These are phyloP conservation scores for Scomber scombrus DNA, from an alignment of 2,113 vertebrate species.

Conservation along the genomic window DNA sequence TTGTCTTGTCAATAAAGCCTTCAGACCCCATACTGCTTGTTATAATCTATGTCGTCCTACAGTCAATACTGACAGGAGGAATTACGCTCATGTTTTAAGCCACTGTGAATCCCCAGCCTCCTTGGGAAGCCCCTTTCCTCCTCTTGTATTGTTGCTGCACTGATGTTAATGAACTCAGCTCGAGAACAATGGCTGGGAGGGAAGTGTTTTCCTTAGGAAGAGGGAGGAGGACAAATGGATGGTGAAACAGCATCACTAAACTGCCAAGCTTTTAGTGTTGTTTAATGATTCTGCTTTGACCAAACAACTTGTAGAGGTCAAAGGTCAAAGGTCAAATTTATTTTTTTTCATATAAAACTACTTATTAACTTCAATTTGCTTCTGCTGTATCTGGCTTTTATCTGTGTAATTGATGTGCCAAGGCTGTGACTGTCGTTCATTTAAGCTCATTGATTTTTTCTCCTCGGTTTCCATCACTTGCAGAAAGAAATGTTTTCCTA, in stretches of 20 bases:
- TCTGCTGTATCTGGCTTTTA: neutral
- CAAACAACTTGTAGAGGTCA: neutral
- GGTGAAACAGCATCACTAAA: neutral
- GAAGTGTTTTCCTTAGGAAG: slow-evolving; percentile 35
- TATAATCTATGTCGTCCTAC: neutral
- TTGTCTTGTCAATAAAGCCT: neutral
- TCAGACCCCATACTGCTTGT: neutral
- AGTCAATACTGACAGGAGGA: slow-evolving; percentile 5
- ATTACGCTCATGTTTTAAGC: slow-evolving; percentile 5
- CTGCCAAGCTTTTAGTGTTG: neutral
- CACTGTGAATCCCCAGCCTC: slow-evolving; percentile 24
- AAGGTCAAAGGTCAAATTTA: slow-evolving; percentile 2
- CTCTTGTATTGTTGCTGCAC: slow-evolving; percentile 6
- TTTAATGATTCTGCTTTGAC: neutral
- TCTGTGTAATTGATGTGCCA: neutral
- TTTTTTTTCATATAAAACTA: neutral
- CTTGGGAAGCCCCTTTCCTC: slow-evolving; percentile 39
- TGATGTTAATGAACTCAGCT: slow-evolving; percentile 50
- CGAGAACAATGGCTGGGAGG: slow-evolving; percentile 60
- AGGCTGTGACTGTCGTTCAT: neutral
- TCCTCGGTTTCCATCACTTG: neutral
- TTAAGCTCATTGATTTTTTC: neutral
- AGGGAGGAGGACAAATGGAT: slow-evolving; percentile 47
- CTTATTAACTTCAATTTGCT: neutral
- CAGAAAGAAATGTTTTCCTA: neutral